phyloP scores from a whole-genome alignment of 2,113 vertebrate genomes.

The Eurypyga helias region DNA sequence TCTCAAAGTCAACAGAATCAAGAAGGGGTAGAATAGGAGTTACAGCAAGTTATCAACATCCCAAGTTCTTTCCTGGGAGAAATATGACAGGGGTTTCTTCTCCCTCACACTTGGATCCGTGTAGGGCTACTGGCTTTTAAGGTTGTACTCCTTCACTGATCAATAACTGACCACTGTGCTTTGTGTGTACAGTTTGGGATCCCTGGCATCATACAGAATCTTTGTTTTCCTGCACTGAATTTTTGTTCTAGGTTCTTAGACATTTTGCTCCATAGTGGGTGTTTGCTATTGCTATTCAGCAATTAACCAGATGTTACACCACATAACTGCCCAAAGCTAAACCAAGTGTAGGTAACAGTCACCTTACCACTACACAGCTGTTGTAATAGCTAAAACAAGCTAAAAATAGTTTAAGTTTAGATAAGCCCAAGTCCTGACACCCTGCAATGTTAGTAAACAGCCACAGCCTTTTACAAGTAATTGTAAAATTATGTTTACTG shows the following conservation, averaged over 20 bases:
- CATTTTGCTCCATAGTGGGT: accelerated
- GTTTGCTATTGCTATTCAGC: neutral
- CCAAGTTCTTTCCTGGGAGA: neutral
- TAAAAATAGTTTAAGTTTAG: neutral
- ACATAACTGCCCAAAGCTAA: neutral
- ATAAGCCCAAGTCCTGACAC: neutral
- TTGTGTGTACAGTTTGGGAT: neutral
- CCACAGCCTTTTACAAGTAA: neutral
- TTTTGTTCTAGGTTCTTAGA: neutral
- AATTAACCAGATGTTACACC: neutral
- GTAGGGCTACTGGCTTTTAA: accelerated
- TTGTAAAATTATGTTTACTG: neutral
- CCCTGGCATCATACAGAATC: neutral
- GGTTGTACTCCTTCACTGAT: neutral
- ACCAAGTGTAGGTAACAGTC: neutral
- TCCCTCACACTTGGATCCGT: neutral
- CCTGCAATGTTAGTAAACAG: neutral
- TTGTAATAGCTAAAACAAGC: neutral
- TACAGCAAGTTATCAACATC: neutral
- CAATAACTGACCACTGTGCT: neutral
- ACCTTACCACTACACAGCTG: neutral
- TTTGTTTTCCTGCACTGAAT: neutral
- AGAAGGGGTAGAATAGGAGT: neutral
- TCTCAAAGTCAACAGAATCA: neutral
- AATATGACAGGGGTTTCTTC: neutral